Conservation (phyloP, 2,113 vertebrate genomes). For the Thryonomys swinderianus region DNA sequence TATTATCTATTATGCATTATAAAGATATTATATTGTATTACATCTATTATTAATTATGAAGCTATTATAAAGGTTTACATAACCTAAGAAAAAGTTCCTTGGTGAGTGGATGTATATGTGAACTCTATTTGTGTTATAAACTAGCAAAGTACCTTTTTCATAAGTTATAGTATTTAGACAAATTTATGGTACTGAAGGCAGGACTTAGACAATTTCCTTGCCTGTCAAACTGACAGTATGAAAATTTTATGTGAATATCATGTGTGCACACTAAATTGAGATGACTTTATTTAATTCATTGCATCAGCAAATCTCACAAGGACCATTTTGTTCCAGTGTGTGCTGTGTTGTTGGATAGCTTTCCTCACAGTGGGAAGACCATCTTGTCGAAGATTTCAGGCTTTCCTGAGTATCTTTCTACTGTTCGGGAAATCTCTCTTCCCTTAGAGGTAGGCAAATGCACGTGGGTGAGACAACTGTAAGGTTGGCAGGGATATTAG, state of each 20-base stretch:
- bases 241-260: constrained; percentile 44
- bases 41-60: no score
- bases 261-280: constrained; percentile 30
- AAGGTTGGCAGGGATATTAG: not conserved
- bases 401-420: not conserved
- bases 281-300: not conserved
- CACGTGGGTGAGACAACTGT: not conserved
- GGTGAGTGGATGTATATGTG: not conserved
- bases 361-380: not conserved
- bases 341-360: not conserved
- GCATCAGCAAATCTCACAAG: constrained; percentile 14
- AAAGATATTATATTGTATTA: no score
- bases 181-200: constrained; percentile 47
- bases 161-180: constrained; percentile 63
- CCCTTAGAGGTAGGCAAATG: not conserved
- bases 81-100: not conserved
- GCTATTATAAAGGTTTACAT: not conserved
- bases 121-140: not conserved
- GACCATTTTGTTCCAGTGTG: not conserved
- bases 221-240: constrained; percentile 39
- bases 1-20: no score
- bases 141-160: constrained; percentile 42
- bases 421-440: not conserved
- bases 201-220: constrained; percentile 64
- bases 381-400: not conserved